A percentile compares a stretch with the other conserved stretches of the same genome.
These are phyloP conservation scores for Brachypodius melanocephalos DNA, from an alignment of 2,113 vertebrate genomes.

Conservation along the genomic window DNA sequence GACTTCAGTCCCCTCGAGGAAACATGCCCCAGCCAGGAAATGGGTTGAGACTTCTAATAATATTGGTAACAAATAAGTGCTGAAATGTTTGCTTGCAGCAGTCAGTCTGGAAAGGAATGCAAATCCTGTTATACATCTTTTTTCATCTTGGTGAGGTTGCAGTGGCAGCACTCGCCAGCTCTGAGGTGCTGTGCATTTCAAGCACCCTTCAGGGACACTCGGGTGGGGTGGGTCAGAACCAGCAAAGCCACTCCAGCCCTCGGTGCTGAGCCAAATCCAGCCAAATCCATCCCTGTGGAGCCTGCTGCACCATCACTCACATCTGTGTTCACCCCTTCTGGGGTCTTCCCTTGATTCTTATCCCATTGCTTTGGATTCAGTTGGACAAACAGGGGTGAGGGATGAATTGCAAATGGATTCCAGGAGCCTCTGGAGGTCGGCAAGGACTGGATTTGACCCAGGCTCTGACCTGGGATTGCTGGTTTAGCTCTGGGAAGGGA, in stretches of 20 bases:
- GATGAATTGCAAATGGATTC: neutral
- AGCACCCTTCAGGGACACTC: neutral
- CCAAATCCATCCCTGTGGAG: too few relatives aligned
- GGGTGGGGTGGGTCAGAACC: neutral
- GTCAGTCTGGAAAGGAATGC: constrained; percentile 73
- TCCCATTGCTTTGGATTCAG: neutral
- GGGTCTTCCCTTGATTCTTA: neutral
- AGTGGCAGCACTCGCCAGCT: constrained; percentile 53
- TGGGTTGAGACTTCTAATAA: constrained; percentile 71
- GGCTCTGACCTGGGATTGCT: neutral
- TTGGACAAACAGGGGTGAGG: neutral
- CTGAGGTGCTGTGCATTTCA: constrained; percentile 37
- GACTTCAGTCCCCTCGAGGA: constrained; percentile 72
- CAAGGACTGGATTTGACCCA: accelerated
- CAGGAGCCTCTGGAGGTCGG: neutral
- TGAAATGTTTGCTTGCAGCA: constrained; percentile 76
- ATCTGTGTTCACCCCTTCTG: accelerated
- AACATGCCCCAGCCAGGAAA: constrained; percentile 72
- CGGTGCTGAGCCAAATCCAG: neutral
- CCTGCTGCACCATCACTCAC: neutral
- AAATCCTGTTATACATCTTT: constrained; percentile 81
- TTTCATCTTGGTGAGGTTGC: constrained; percentile 75
- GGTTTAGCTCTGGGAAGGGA: neutral
- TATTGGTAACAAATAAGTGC: constrained; percentile 74
- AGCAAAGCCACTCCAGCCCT: neutral